Conservation (phyloP, 2,797 vertebrate species). For the Tauraco hartlaubi region DNA sequence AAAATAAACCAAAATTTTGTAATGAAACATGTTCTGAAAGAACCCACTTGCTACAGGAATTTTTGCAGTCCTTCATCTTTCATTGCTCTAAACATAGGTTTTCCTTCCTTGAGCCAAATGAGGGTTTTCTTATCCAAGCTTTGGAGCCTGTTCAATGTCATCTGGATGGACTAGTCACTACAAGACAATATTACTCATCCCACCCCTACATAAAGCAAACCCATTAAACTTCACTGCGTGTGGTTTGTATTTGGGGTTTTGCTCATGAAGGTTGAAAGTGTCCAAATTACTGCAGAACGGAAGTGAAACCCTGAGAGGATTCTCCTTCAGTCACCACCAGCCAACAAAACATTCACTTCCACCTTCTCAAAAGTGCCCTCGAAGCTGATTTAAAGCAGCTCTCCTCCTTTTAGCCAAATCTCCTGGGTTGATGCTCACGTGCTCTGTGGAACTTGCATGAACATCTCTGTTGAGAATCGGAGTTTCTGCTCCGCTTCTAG, state of each 20-base stretch:
- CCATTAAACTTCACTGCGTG: slow-evolving; percentile 31
- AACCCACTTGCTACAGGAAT: slow-evolving; percentile 16
- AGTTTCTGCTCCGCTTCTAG: not conserved
- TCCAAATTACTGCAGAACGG: not conserved
- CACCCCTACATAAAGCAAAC: slow-evolving; percentile 20
- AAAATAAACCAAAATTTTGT: slow-evolving; percentile 53
- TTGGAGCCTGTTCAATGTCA: slow-evolving; percentile 25
- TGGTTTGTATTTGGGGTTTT: slow-evolving; percentile 57
- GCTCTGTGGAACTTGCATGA: not conserved
- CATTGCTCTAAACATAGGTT: slow-evolving; percentile 33
- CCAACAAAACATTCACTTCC: not conserved
- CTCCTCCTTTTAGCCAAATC: not conserved
- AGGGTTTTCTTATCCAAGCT: slow-evolving; percentile 28
- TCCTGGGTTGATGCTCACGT: fast-evolving
- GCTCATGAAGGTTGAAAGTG: slow-evolving; percentile 33
- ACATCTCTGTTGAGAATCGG: not conserved
- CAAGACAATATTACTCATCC: slow-evolving; percentile 29
- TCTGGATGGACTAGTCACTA: slow-evolving; percentile 26
- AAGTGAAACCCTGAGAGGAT: slow-evolving; percentile 12
- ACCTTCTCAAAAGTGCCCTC: not conserved
- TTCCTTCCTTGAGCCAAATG: slow-evolving; percentile 12
- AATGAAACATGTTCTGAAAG: slow-evolving; percentile 6
- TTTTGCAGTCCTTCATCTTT: slow-evolving; percentile 18
- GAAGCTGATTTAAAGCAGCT: not conserved
- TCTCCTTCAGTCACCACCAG: slow-evolving; percentile 1